A percentile compares a stretch with the other conserved stretches of the same genome.
Evolutionary conservation across 2,113 vertebrate species (phyloP).

Genomic region (Gorsachius goisagi): DNA sequence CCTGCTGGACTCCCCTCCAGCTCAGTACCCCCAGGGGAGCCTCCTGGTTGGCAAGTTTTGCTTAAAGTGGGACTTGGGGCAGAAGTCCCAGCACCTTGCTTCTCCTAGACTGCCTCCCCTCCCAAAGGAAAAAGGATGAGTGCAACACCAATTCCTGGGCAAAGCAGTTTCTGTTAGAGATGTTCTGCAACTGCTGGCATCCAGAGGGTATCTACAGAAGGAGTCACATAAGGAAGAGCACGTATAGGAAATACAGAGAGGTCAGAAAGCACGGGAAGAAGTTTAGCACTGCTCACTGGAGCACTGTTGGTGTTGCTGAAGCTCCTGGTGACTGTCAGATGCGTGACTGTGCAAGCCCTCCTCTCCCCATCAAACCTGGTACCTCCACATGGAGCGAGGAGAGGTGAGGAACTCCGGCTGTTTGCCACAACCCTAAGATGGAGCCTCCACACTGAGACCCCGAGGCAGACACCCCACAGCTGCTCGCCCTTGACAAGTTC

Average conservation of each 20-base stretch:
- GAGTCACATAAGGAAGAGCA: background rate
- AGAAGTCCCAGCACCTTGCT: background rate
- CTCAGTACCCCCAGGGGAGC: background rate
- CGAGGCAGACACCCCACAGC: background rate
- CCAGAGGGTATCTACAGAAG: background rate
- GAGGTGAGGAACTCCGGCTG: fast-evolving
- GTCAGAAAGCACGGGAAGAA: background rate
- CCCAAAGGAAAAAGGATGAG: background rate
- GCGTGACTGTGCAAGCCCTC: background rate
- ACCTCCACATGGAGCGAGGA: background rate
- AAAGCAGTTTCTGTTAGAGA: background rate
- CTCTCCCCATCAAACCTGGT: background rate
- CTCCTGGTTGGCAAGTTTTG: background rate
- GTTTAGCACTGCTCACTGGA: background rate
- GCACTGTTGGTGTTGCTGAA: background rate
- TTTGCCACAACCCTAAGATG: background rate
- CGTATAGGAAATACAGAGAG: background rate
- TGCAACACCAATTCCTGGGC: too few relatives aligned
- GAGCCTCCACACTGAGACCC: background rate
- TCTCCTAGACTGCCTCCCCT: background rate
- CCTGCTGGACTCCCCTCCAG: background rate
- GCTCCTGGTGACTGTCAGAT: background rate
- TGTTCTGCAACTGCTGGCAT: background rate
- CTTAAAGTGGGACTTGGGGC: background rate
- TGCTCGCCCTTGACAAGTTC: too few relatives aligned